Evolutionary conservation across 2,797 vertebrate genomes (phyloP).

Genomic region (Glyptemys insculpta): DNA sequence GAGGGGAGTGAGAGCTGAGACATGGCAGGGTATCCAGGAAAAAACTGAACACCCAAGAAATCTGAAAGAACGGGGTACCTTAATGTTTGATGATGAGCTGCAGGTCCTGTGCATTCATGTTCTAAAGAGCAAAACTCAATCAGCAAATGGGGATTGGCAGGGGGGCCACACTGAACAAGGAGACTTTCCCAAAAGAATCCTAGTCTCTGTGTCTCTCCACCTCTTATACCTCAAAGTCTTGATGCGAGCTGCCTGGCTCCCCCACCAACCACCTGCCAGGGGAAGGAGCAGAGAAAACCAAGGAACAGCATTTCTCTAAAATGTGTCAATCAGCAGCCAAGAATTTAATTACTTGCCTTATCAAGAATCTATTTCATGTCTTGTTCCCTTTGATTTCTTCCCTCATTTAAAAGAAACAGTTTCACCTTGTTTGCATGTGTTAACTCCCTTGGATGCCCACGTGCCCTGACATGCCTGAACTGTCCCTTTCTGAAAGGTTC

Average conservation of each 20-base stretch:
- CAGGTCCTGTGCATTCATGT: neutral
- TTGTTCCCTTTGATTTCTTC: neutral
- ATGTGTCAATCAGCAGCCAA: neutral
- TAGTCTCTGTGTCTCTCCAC: neutral
- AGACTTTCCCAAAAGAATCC: neutral
- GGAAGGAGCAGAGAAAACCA: conserved; percentile 31
- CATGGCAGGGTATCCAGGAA: accelerated
- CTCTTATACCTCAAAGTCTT: neutral
- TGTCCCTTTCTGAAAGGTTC: neutral
- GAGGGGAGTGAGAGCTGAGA: neutral
- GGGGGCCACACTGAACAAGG: accelerated
- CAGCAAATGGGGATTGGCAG: neutral
- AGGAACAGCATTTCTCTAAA: neutral
- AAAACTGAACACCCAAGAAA: accelerated
- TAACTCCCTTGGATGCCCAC: conserved; percentile 9
- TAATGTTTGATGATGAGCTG: neutral
- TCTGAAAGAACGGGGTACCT: neutral
- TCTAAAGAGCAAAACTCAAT: accelerated
- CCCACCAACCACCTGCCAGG: neutral
- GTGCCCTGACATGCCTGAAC: neutral
- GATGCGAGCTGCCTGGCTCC: neutral
- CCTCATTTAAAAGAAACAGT: neutral
- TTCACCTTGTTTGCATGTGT: conserved; percentile 12
- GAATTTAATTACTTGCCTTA: conserved; percentile 60
- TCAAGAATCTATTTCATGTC: neutral